Conservation (phyloP, 2,888 invertebrate genomes). For the Sinelater perroti region DNA sequence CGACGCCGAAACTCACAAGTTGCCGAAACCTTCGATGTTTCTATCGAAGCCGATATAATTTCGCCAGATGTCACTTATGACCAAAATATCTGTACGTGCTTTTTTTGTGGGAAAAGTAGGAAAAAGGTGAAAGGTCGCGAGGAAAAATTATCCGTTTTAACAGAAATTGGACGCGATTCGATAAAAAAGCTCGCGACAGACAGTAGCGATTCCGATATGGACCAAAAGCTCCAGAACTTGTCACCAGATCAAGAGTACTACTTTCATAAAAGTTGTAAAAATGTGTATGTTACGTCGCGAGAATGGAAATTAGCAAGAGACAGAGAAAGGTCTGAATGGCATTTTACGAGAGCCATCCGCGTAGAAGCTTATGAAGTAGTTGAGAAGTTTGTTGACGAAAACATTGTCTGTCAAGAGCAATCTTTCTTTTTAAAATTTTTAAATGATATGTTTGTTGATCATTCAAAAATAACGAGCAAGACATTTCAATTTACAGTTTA, state of each 20-base stretch:
- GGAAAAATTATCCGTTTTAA: not conserved
- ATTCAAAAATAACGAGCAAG: not conserved
- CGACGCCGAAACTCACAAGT: no score
- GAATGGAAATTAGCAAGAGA: not conserved
- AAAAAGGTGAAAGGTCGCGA: not conserved
- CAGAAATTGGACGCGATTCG: not conserved
- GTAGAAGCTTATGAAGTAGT: not conserved
- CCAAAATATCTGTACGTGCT: not conserved
- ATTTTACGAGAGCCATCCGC: not conserved
- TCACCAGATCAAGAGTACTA: not conserved
- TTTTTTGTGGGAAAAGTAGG: not conserved
- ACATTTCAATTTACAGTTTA: not conserved
- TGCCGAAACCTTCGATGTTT: not conserved
- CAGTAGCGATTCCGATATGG: not conserved
- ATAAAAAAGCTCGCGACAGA: not conserved
- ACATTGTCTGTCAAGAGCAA: not conserved
- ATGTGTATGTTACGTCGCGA: not conserved
- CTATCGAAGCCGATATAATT: not conserved
- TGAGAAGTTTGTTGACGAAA: not conserved
- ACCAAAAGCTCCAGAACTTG: not conserved
- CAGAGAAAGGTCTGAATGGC: not conserved
- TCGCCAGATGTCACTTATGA: not conserved
- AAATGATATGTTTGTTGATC: not conserved
- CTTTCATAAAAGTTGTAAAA: not conserved
- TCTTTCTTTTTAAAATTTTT: not conserved